These are phyloP conservation scores for Trachelus stipa DNA, from an alignment of 2,888 invertebrate genomes.

Conservation along the genomic window DNA sequence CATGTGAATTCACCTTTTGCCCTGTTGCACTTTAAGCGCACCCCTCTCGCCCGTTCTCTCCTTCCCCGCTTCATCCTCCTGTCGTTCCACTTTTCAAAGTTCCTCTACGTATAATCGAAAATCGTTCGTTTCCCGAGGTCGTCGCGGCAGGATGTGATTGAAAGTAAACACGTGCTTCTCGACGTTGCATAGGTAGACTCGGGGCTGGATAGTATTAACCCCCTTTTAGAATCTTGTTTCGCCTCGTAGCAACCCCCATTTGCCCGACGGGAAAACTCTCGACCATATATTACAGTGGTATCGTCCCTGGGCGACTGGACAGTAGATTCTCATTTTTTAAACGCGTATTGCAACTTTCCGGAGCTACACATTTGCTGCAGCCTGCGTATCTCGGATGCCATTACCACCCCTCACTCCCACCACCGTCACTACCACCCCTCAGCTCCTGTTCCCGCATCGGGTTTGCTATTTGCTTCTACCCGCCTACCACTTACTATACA, in stretches of 20 bases:
- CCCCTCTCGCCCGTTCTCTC: no score
- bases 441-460: not conserved
- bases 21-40: not conserved
- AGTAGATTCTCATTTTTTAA: constrained; percentile 3
- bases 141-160: constrained; percentile 31
- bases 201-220: not conserved
- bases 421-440: no score
- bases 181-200: constrained; percentile 17
- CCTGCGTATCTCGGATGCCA: not conserved
- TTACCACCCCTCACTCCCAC: not conserved
- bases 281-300: not conserved
- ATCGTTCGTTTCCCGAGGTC: not conserved
- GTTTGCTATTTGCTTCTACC: not conserved
- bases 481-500: not conserved
- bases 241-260: not conserved
- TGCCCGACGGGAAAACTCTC: not conserved
- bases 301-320: not conserved
- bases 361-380: not conserved
- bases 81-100: not conserved
- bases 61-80: not conserved
- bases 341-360: constrained; percentile 1
- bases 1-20: not conserved
- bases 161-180: constrained; percentile 32
- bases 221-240: not conserved
- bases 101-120: not conserved